A percentile compares a stretch with the other conserved stretches of the same genome.
Evolutionary conservation across 2,888 invertebrate genomes (phyloP).

Genomic region (Geotrupes spiniger): DNA sequence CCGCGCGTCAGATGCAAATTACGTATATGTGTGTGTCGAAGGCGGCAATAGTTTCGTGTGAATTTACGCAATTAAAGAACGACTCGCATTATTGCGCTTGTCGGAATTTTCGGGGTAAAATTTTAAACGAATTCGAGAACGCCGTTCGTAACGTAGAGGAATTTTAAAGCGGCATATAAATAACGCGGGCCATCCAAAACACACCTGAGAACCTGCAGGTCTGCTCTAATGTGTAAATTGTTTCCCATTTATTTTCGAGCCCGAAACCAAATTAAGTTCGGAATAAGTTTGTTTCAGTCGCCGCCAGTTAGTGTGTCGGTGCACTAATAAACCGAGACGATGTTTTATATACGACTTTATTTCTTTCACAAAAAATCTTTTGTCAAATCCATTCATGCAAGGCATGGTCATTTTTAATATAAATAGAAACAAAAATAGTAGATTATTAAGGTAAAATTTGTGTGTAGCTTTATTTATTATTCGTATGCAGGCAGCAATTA

Average conservation of each 20-base stretch:
- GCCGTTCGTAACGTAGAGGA: conserved; percentile 26
- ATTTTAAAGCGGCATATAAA: conserved; percentile 29
- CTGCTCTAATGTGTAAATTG: conserved; percentile 23
- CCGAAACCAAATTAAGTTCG: conserved; percentile 36
- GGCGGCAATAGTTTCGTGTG: not conserved
- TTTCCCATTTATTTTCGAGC: conserved; percentile 25
- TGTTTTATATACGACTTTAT: too few species aligned
- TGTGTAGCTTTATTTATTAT: too few species aligned
- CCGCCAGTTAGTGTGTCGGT: conserved; percentile 30
- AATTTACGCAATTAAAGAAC: not conserved
- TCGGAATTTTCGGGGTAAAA: conserved; percentile 13
- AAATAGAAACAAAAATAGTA: too few species aligned
- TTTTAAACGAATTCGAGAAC: conserved; percentile 21
- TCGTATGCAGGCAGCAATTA: too few species aligned
- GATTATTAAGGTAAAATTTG: too few species aligned
- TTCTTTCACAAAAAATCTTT: too few species aligned
- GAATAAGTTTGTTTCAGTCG: conserved; percentile 34
- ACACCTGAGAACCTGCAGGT: conserved; percentile 2
- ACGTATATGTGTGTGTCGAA: not conserved
- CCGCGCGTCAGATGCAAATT: not conserved
- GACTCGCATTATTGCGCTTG: not conserved
- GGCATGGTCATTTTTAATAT: too few species aligned
- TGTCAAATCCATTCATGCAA: too few species aligned
- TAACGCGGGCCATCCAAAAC: not conserved
- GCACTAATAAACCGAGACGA: conserved; percentile 25